Evolutionary conservation across 2,797 vertebrate genomes (phyloP), one percentile per base, ranked within the genome.

Genomic region (Tenualosa thibaudeaui): DNA sequence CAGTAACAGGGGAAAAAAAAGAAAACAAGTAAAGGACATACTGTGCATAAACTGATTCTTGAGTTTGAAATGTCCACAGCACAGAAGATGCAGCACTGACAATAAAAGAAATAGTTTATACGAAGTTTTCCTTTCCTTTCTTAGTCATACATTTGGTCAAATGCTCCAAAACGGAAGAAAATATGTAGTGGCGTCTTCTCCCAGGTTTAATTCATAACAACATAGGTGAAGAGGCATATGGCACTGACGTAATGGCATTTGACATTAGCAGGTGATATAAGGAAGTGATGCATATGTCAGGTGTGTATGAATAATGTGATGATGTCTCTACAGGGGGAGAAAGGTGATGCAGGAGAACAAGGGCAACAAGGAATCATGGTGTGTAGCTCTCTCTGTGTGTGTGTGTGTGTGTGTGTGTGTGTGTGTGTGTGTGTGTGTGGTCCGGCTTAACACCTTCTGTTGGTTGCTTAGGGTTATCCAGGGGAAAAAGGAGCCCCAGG

Each of bases 401-500:
- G 17, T 22, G 19, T 54, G 26, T 56, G 56, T 40, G 43, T 43
- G 15, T 78, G 37, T 75, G 68, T 75, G 37, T 71, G 10, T 71
- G 26, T 71, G 31, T 71, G 65, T 71, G 65, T 71, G 65, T 71
- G 65, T 71, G 65, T 71, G 26, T 40, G 31, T 71, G 15, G 24
- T 40, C 15, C 7, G 40, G 19, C 40, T 46, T 22, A 46, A 78
- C 60, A 83, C 40, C 13, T 9, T 43, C 26, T 86, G 37, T 19
- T 0, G 19, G 0, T 5, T 86, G 75, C 86, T 50, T 84, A 98
- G 97, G 97, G 96, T 83, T 94, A 96, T 89, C 91, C 96, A 43
- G 97, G 97, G 65, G 96, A 96, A 89, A 97, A 95, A 88, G 98
- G 97, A 0, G 90, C 93, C 1, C 90, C 95, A 6, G 97, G 96